Conservation (phyloP, 2,888 invertebrate genomes). For the Drosophila birchii region DNA sequence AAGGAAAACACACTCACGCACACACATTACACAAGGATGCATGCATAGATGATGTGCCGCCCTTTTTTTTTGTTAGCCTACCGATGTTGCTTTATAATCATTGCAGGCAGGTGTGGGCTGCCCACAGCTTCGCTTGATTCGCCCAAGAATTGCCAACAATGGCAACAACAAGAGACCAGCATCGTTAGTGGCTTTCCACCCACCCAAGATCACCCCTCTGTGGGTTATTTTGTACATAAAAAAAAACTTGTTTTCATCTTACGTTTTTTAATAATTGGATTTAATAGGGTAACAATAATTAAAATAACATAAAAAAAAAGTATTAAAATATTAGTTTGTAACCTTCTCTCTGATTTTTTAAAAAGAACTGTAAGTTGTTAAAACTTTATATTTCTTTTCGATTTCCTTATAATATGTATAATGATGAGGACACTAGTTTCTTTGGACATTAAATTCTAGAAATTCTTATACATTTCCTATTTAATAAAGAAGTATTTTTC, state of each 20-base stretch:
- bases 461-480: too few relatives aligned
- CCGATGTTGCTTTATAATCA: conserved; percentile 74
- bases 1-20: conserved; percentile 7
- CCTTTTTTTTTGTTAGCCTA: conserved; percentile 49
- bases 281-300: background rate
- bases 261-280: background rate
- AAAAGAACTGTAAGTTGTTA: too few relatives aligned
- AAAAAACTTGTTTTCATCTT: too few relatives aligned
- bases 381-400: too few relatives aligned
- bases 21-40: conserved; percentile 23
- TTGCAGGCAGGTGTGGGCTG: conserved; percentile 38
- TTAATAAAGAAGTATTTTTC: too few relatives aligned
- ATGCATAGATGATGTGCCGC: conserved; percentile 32
- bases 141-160: conserved; percentile 55
- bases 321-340: too few relatives aligned
- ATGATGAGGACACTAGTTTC: too few relatives aligned
- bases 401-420: too few relatives aligned
- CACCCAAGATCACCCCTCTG: background rate
- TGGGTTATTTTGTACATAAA: background rate
- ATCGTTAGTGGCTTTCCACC: conserved; percentile 66
- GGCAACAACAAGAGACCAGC: conserved; percentile 61
- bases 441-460: too few relatives aligned
- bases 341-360: too few relatives aligned
- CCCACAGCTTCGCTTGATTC: conserved; percentile 5
- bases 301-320: too few relatives aligned